Evolutionary conservation across 1,140 invertebrate genomes (phyloP).

Genomic region (Diploscapter pachys): DNA sequence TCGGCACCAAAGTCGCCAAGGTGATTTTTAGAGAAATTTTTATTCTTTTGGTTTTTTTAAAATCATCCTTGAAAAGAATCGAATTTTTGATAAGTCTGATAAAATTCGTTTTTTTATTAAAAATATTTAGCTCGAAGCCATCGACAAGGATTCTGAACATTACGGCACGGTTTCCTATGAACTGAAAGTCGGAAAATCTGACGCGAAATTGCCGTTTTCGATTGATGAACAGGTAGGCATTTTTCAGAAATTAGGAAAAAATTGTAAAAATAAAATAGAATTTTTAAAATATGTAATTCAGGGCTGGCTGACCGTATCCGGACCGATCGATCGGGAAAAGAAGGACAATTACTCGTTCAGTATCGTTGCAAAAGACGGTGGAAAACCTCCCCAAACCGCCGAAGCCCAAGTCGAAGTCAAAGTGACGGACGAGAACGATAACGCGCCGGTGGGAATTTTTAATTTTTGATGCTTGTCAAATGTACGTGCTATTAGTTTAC

Average conservation of each 20-base stretch:
- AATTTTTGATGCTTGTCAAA: no score
- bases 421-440: constrained; percentile 82
- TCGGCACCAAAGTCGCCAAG: constrained; percentile 81
- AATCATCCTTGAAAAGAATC: not conserved
- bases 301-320: constrained; percentile 64
- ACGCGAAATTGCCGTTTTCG: no score
- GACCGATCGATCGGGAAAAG: constrained; percentile 77
- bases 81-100: not conserved
- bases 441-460: constrained; percentile 63
- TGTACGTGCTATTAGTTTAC: no score
- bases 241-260: not conserved
- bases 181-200: not conserved
- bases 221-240: not conserved
- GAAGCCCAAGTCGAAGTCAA: constrained; percentile 76
- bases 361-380: constrained; percentile 75
- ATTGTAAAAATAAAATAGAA: no score
- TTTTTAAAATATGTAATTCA: no score
- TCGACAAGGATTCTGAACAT: constrained; percentile 48
- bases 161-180: constrained; percentile 42
- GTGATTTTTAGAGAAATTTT: constrained; percentile 61
- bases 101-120: not conserved
- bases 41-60: constrained; percentile 15
- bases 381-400: constrained; percentile 72
- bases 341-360: constrained; percentile 65
- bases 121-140: constrained; percentile 37